Base-by-base conservation (phyloP, 2,888 invertebrate genomes). In the Chloroclysta siterata region DNA sequence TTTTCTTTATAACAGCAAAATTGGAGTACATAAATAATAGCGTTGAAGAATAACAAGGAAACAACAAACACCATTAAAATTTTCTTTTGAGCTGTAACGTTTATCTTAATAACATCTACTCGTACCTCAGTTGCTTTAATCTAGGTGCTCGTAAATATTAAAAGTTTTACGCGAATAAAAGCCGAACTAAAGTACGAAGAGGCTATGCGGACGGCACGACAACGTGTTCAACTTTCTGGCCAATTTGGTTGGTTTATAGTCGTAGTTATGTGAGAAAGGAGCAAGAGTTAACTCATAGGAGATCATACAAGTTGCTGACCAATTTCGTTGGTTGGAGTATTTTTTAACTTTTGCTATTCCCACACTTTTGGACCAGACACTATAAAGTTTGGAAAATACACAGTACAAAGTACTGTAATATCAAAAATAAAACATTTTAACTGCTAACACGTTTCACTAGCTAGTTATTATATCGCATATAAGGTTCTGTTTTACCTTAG, bases 31-130 rank as follows among this genome's bases (percentile, higher is more conserved):
- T 63, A 63, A 63, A 63, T 57, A 57, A 63, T 53, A 53, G 13
- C 46, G 17, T 47, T 46, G 44, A 53, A 13, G 28, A 62, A 33
- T 41, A 57, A 57, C 48, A 63, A 57, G 62, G 53, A 57, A 63
- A 63, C 62, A 63, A 63, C 62, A 63, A 63, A 57, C 62, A 63
- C 62, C 62, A 63, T 63, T 63, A 57, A 63, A 63, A 48, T 53
- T 63, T 63, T 63, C 62, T 57, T 62, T 62, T 53, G 57, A 62
- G 56, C 62, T 62, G 52, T 51, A 52, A 42, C 62, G 62, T 63
- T 63, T 63, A 63, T 63, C 57, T 63, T 63, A 63, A 63, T 57
- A 63, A 63, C 57, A 63, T 63, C 62, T 48, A 56, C 47, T 56
- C 55, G 47, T 53, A 63, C 57, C 62, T 62, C 52, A 56, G 42